Percentiles rank a stretch among this genome's conserved stretches.
These are phyloP conservation scores for Chloroclysta siterata DNA, from an alignment of 2,888 invertebrate species.

Conservation along the genomic window DNA sequence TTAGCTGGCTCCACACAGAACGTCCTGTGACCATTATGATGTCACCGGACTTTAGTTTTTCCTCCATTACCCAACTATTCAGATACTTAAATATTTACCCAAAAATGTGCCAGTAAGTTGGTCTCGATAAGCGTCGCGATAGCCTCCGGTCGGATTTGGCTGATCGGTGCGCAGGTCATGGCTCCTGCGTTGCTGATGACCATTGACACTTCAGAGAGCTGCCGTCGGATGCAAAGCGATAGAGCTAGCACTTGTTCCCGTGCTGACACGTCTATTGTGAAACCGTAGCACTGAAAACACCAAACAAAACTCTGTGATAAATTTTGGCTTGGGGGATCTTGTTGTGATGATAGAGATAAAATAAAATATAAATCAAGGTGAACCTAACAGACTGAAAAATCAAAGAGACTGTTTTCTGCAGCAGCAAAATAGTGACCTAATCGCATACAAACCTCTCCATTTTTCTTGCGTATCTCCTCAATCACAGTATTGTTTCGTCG, in stretches of 20 bases:
- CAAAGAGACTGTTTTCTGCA: too few relatives aligned
- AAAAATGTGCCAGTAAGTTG: constrained; percentile 75
- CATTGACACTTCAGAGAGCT: constrained; percentile 73
- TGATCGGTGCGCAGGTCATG: constrained; percentile 60
- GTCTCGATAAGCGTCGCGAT: constrained; percentile 64
- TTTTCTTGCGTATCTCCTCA: constrained; percentile 70
- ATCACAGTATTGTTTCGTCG: constrained; percentile 69
- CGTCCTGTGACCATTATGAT: too few relatives aligned
- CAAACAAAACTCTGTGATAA: not conserved
- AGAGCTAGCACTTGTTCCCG: constrained; percentile 74
- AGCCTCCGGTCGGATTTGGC: constrained; percentile 62
- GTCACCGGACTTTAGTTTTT: too few relatives aligned
- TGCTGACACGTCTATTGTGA: constrained; percentile 75
- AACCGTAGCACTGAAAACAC: constrained; percentile 67
- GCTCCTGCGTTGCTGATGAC: constrained; percentile 74
- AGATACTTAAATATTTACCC: constrained; percentile 54
- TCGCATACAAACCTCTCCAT: constrained; percentile 65
- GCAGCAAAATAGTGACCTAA: not conserved
- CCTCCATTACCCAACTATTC: not conserved
- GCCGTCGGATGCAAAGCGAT: constrained; percentile 67
- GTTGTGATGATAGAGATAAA: too few relatives aligned
- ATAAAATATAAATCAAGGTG: too few relatives aligned
- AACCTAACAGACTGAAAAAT: too few relatives aligned
- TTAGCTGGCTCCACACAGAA: too few relatives aligned
- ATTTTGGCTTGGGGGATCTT: too few relatives aligned